A percentile compares a stretch with the other conserved stretches of the same genome.
Evolutionary conservation across 2,113 vertebrate genomes (phyloP).

Genomic region (Dolichotis patagonum): DNA sequence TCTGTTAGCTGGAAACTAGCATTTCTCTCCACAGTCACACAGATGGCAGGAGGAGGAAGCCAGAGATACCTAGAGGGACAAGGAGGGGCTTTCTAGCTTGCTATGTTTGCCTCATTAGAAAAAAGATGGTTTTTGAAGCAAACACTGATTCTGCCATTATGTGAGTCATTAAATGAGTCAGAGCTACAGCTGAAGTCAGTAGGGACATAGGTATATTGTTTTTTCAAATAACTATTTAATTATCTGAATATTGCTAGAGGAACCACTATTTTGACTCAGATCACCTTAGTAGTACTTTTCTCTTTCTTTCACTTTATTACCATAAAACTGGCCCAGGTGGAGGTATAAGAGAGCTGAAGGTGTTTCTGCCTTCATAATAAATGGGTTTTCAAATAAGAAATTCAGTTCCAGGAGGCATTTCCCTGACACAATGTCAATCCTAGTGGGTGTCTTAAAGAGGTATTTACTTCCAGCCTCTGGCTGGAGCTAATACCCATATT

Average conservation of each 20-base stretch:
- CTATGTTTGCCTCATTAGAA: background rate
- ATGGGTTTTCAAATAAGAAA: conserved; percentile 34
- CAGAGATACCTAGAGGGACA: background rate
- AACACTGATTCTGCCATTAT: background rate
- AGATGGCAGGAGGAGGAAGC: background rate
- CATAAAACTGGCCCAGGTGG: background rate
- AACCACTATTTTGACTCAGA: background rate
- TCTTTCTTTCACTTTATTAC: background rate
- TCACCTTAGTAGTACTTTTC: background rate
- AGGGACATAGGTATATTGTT: background rate
- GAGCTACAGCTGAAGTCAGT: background rate
- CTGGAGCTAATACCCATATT: background rate
- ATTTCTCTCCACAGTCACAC: conserved; percentile 52
- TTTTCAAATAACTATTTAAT: background rate
- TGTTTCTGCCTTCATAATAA: background rate
- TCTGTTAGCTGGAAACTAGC: conserved; percentile 49
- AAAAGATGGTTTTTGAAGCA: background rate
- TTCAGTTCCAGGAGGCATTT: background rate
- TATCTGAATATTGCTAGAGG: background rate
- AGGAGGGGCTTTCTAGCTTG: background rate
- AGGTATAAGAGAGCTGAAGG: background rate
- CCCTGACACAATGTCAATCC: background rate
- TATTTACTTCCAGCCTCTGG: background rate
- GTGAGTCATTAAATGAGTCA: background rate
- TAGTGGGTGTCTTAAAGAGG: background rate